A percentile compares a stretch with the other conserved stretches of the same genome.
These are phyloP conservation scores for Cinclus mexicanus DNA, from an alignment of 2,113 vertebrate species.

Conservation along the genomic window DNA sequence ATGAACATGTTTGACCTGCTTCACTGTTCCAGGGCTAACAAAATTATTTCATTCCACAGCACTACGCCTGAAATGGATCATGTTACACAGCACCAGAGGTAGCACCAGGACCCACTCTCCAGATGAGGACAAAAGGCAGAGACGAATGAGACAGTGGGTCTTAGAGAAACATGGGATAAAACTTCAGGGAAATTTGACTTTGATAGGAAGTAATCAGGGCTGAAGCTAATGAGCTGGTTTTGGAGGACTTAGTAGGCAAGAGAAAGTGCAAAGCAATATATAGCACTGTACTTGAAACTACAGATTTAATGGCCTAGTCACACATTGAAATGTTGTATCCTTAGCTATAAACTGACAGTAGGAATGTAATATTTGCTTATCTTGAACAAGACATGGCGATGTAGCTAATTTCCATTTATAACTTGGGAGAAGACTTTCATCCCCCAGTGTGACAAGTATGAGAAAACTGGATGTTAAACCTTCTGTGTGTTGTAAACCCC, in stretches of 20 bases:
- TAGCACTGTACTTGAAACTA: neutral
- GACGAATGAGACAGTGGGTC: neutral
- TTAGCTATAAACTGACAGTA: neutral
- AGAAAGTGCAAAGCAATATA: neutral
- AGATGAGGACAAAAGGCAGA: neutral
- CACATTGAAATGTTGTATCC: neutral
- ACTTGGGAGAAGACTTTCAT: neutral
- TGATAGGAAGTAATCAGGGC: rapidly evolving
- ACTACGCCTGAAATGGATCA: neutral
- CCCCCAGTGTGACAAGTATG: neutral
- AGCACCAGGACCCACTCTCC: neutral
- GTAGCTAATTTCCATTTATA: neutral
- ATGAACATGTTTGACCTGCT: neutral
- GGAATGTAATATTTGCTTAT: neutral
- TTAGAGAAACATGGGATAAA: neutral
- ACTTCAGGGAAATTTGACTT: neutral
- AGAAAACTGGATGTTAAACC: neutral
- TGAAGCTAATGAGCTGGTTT: neutral
- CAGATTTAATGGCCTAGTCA: neutral
- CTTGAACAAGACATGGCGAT: neutral
- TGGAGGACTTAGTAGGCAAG: neutral
- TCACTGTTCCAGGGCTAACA: neutral
- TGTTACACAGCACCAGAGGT: neutral
- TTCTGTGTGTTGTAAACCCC: neutral
- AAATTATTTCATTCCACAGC: neutral